A percentile compares a stretch with the other conserved stretches of the same genome.
Conservation (phyloP, 2,888 invertebrate species). For the Cosmia trapezina region DNA sequence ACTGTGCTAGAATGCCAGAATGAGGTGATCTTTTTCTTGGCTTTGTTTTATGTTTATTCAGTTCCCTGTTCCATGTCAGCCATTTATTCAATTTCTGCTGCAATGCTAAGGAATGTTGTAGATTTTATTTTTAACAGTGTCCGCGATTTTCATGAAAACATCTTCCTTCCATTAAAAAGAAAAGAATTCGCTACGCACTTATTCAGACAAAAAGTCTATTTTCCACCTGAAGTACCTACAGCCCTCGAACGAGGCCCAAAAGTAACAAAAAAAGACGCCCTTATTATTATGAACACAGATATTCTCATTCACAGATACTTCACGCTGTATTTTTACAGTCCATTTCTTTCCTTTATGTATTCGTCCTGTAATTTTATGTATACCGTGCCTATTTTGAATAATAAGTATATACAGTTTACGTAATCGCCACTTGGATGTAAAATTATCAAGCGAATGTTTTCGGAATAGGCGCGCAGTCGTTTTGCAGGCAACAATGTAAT, state of each 20-base stretch:
- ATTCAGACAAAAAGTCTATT: slow-evolving; percentile 12
- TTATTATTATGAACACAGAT: slow-evolving; percentile 48
- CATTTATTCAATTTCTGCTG: slow-evolving; percentile 27
- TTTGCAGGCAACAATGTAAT: slow-evolving; percentile 56
- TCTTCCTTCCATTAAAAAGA: slow-evolving; percentile 2
- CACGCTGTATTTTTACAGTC: slow-evolving; percentile 57
- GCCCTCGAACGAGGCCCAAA: slow-evolving; percentile 10
- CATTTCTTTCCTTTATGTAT: slow-evolving; percentile 56
- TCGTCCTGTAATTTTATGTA: slow-evolving; percentile 62
- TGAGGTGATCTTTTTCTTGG: slow-evolving; percentile 40
- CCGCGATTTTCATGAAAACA: neutral
- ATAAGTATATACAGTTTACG: slow-evolving; percentile 62
- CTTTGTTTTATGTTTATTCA: slow-evolving; percentile 26
- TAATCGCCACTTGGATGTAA: slow-evolving; percentile 59
- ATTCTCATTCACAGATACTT: slow-evolving; percentile 55
- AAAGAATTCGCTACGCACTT: slow-evolving; percentile 1
- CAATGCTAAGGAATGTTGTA: slow-evolving; percentile 24
- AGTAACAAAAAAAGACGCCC: slow-evolving; percentile 33
- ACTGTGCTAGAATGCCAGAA: slow-evolving; percentile 44
- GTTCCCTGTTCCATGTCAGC: slow-evolving; percentile 8
- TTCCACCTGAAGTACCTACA: slow-evolving; percentile 9
- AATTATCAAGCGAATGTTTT: slow-evolving; percentile 67
- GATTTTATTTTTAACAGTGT: slow-evolving; percentile 7
- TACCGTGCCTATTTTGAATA: slow-evolving; percentile 64
- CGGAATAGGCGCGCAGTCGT: slow-evolving; percentile 51